Conservation (phyloP, 2,113 vertebrate genomes). For the Phrynosoma platyrhinos region DNA sequence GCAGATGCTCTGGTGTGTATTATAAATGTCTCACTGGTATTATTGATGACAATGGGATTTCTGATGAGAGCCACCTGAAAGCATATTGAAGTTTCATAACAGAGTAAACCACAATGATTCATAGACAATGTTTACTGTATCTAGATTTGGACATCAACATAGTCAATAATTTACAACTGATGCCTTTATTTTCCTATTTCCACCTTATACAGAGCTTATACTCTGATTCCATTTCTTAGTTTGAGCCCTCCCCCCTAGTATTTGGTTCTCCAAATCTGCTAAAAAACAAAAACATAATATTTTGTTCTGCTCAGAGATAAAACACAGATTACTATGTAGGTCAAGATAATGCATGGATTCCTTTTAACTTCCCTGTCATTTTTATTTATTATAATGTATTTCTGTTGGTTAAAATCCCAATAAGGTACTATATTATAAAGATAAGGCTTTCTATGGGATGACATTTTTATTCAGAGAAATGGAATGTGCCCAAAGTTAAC, state of each 20-base stretch:
- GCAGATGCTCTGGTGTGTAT: slow-evolving; percentile 2
- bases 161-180: slow-evolving; percentile 3
- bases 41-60: background rate
- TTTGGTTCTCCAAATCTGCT: background rate
- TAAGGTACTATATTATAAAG: slow-evolving; percentile 25
- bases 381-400: slow-evolving; percentile 45
- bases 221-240: background rate
- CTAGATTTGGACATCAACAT: background rate
- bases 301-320: slow-evolving; percentile 20
- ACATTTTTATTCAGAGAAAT: slow-evolving; percentile 25
- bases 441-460: slow-evolving; percentile 3
- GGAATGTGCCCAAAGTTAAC: background rate
- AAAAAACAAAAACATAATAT: background rate
- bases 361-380: slow-evolving; percentile 27
- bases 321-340: slow-evolving; percentile 3
- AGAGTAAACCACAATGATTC: slow-evolving; percentile 26
- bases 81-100: background rate
- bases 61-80: slow-evolving; percentile 40
- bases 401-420: slow-evolving; percentile 21
- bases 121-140: background rate
- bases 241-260: background rate
- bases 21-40: background rate
- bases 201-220: background rate
- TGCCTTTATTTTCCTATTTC: fast-evolving
- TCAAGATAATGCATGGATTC: slow-evolving; percentile 28